Base-by-base conservation (phyloP, 2,888 invertebrate species). In the Lasioglossum lativentre region DNA sequence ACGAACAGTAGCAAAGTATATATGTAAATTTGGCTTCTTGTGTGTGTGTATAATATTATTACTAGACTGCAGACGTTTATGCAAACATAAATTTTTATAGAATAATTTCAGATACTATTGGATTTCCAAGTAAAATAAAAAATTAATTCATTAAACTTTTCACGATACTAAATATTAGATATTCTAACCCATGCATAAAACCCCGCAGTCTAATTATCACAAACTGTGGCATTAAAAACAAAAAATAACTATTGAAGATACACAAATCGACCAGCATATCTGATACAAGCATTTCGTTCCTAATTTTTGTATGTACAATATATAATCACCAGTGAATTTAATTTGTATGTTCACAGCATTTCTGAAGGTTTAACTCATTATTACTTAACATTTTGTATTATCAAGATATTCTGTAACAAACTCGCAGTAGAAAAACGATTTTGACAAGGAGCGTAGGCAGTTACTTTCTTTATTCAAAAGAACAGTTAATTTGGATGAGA, bases 391-490 rank as follows among this genome's bases (percentile, higher is more conserved):
- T 75, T 40, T 75, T 23, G 42, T 38, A 45, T 78, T 56, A 70
- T 23, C 45, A 42, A 40, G 30, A 14, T 3, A 27, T 63, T 47
- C 71, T 19, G 12, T 8, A 19, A 59, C 71, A 72, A 56, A 80
- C 12, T 66, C 42, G 80, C 63, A 56, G 59, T 66, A 47, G 38
- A 63, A 75, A 86, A 82, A 81, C 74, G n/a, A 78, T 77, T 87
- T 78, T 71, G 80, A 87, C 73, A 86, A 83, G 59, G 75, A 84
- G 81, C 87, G 86, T 83, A 91, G 86, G 83, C 86, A 40, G 71
- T 89, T 78, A 73, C 81, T 80, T 83, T 75, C 30, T 82, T 78
- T 38, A 34, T 77, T 75, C 34, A 88, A 83, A 79, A 75, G 30
- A 86, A 83, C 56, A 68, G 59, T 81, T 70, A 47, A 79, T 86